Evolutionary conservation across 2,888 invertebrate genomes (phyloP).

Genomic region (Lottia gigantea): DNA sequence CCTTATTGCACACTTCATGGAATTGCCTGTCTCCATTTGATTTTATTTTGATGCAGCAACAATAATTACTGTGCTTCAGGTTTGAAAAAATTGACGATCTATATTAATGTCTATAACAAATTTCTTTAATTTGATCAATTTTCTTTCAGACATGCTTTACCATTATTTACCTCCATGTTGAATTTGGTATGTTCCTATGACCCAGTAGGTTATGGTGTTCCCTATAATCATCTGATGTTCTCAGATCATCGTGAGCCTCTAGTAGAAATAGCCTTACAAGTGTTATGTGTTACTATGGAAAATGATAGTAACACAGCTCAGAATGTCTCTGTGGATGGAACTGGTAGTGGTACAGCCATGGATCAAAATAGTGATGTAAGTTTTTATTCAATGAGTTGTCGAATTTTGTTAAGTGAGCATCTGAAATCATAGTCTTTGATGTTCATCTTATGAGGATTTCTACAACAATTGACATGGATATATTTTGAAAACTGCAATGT

Average conservation of each 20-base stretch:
- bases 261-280: conserved; percentile 76
- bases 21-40: too few species aligned
- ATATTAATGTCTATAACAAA: too few species aligned
- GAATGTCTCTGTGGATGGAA: conserved; percentile 60
- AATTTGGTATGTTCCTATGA: conserved; percentile 98
- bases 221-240: conserved; percentile 97
- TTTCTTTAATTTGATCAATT: not conserved
- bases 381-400: not conserved
- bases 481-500: too few species aligned
- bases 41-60: too few species aligned
- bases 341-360: conserved; percentile 62
- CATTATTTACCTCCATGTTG: conserved; percentile 95
- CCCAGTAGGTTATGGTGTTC: conserved; percentile 95
- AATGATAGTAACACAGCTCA: conserved; percentile 75
- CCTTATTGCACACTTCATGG: too few species aligned
- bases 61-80: too few species aligned
- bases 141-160: conserved; percentile 83
- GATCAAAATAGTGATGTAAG: conserved; percentile 55
- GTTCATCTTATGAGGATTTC: too few species aligned
- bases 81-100: too few species aligned
- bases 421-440: too few species aligned
- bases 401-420: too few species aligned
- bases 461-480: too few species aligned
- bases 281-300: conserved; percentile 92
- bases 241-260: conserved; percentile 91